Base-by-base conservation (phyloP, 2,888 invertebrate species). In the Chymomyza amoena region DNA sequence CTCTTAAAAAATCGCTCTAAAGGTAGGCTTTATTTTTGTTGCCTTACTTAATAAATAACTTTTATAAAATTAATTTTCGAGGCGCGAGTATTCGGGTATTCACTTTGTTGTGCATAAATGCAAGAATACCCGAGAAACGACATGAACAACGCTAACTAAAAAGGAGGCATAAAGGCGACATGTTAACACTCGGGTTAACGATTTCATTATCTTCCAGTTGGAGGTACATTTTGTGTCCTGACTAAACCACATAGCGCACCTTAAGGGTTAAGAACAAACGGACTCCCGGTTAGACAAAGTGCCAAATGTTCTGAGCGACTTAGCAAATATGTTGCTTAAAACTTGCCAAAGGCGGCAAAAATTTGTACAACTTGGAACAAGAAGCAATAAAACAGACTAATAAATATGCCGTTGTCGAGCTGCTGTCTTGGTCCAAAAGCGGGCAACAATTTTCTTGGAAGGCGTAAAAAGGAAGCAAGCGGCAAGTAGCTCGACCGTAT, bases 361-460 rank as follows among this genome's bases (percentile, higher is more conserved):
- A 79, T 70, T 79, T 79, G 76, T 68, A 75, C 75, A 68, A 72
- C 67, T 77, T 72, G 68, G 68, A 70, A 79, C 69, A 69, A 68
- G 72, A 60, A 69, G 75, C 83, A 84, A 83, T 83, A 74, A 81
- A 77, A 75, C 63, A 70, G 73, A 71, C 76, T 74, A 78, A 86
- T 86, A 84, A 86, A 84, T 84, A 84, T 81, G 84, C 78, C 76
- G 64, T 62, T 54, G 16, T 54, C 15, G 54, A 9, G 54, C 20
- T 54, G 16, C 57, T 57, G 28, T 57, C 20, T 25, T 15, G 25
- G 57, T 56, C 28, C 10, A 9, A 20, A 20, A 15, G 57, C 28
- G 3, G 25, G 25, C 39, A n/a, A 39, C 36, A 16, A 32, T 45
- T 16, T 36, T 73, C 66, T 69, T 70, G 76, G 79, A 86, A 76